phyloP scores from a whole-genome alignment of 2,797 vertebrate species.

The Helicolenus hilgendorfi region DNA sequence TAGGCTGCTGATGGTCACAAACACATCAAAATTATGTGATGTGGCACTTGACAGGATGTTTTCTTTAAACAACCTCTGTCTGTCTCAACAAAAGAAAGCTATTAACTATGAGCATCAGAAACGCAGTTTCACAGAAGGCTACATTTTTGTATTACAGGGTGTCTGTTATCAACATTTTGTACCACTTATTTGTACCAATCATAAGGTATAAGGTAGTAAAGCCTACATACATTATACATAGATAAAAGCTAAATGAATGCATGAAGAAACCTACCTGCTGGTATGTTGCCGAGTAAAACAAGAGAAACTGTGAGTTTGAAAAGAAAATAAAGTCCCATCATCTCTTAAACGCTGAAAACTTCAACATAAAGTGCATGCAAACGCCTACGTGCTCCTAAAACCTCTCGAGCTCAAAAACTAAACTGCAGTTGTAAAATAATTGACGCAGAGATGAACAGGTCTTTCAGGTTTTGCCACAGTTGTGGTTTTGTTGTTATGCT shows the following conservation, averaged over 20 bases:
- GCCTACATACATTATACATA: not conserved
- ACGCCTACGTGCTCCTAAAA: not conserved
- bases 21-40: not conserved
- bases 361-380: not conserved
- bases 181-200: not conserved
- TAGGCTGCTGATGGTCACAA: not conserved
- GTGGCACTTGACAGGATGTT: not conserved
- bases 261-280: constrained; percentile 1
- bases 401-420: not conserved
- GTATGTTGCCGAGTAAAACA: not conserved
- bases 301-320: not conserved
- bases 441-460: not conserved
- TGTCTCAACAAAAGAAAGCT: not conserved
- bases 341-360: not conserved
- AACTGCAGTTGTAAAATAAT: not conserved
- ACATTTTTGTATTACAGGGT: not conserved
- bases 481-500: not conserved
- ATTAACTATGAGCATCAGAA: not conserved
- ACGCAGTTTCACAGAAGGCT: not conserved
- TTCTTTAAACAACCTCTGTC: not conserved
- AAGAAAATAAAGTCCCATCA: constrained; percentile 4
- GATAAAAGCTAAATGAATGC: not conserved
- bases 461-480: not conserved
- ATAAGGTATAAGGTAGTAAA: not conserved
- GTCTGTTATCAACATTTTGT: not conserved